These are phyloP conservation scores for Hyphantria cunea DNA, from an alignment of 1,140 invertebrate species.

Conservation along the genomic window DNA sequence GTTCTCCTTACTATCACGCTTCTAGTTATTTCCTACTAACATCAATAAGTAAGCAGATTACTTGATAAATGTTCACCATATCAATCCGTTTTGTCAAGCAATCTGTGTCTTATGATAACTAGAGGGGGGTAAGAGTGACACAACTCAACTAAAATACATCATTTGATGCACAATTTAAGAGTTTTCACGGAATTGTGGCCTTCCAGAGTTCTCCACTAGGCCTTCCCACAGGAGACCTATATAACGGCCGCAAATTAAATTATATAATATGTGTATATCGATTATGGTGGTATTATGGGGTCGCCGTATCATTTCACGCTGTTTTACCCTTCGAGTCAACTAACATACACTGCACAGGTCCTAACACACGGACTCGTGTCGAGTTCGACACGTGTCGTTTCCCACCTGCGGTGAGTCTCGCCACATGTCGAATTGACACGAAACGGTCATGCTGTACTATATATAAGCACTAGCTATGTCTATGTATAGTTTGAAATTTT, in stretches of 20 bases:
- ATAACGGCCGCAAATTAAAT: constrained; percentile 55
- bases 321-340: constrained; percentile 69
- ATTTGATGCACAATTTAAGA: constrained; percentile 43
- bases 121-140: constrained; percentile 47
- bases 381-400: constrained; percentile 16
- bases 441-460: constrained; percentile 71
- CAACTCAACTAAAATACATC: constrained; percentile 48
- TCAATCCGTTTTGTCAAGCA: constrained; percentile 50
- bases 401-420: background rate
- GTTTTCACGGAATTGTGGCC: constrained; percentile 64
- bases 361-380: constrained; percentile 62
- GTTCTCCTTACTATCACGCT: constrained; percentile 70
- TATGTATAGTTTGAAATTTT: constrained; percentile 70
- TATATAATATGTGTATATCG: constrained; percentile 70
- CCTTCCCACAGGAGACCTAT: constrained; percentile 33
- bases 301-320: constrained; percentile 76
- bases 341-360: constrained; percentile 76
- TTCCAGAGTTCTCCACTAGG: constrained; percentile 82
- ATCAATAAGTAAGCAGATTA: constrained; percentile 60
- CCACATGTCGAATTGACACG: constrained; percentile 5
- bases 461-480: constrained; percentile 68
- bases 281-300: constrained; percentile 77
- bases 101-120: constrained; percentile 49
- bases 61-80: constrained; percentile 48
- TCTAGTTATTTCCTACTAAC: constrained; percentile 78